Evolutionary conservation across 1,140 invertebrate genomes (phyloP).

Genomic region (Bombus breviceps): DNA sequence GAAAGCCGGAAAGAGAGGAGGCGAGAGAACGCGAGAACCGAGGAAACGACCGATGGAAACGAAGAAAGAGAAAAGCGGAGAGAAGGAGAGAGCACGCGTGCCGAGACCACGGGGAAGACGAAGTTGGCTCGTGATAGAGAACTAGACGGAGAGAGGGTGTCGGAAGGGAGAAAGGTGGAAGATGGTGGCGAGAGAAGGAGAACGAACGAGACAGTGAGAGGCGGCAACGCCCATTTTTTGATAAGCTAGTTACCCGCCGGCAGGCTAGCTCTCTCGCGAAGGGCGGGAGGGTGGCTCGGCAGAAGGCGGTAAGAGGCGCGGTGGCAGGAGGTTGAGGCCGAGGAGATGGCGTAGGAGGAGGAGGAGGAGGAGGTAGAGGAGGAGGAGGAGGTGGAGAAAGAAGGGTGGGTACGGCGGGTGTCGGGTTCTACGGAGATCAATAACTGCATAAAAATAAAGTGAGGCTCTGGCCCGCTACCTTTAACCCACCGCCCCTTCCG

Average conservation of each 20-base stretch:
- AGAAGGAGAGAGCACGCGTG: background rate
- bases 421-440: constrained; percentile 81
- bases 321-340: constrained; percentile 66
- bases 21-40: constrained; percentile 28
- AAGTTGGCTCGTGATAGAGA: constrained; percentile 26
- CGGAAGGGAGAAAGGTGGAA: constrained; percentile 27
- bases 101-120: constrained; percentile 23
- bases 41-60: constrained; percentile 13
- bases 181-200: constrained; percentile 64
- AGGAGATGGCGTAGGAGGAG: constrained; percentile 54
- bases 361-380: constrained; percentile 54
- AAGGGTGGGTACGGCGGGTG: constrained; percentile 70
- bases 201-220: constrained; percentile 74
- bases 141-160: constrained; percentile 7
- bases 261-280: constrained; percentile 71
- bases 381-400: constrained; percentile 56
- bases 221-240: constrained; percentile 83
- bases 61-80: background rate
- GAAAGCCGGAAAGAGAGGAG: constrained; percentile 14
- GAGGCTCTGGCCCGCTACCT: constrained; percentile 82
- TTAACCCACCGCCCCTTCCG: constrained; percentile 78
- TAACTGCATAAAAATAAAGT: constrained; percentile 84
- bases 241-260: constrained; percentile 83
- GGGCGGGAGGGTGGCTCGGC: constrained; percentile 69
- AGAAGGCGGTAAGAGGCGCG: constrained; percentile 66